Base-by-base conservation (phyloP, 1,140 invertebrate species). In the Laupala kohalensis region DNA sequence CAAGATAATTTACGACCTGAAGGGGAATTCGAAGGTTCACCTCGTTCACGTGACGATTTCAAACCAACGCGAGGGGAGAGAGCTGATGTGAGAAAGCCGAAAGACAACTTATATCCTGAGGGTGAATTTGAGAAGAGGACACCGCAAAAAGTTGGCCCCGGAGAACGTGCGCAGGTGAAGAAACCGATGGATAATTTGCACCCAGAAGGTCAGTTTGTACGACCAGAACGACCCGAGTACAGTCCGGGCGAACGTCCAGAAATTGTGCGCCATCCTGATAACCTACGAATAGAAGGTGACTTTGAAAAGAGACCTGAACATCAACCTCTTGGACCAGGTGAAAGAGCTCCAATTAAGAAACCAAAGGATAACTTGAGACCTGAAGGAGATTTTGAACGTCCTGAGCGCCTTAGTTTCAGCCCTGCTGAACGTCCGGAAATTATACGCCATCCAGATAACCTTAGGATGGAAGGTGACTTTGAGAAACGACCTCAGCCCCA, bases 271-370 rank as follows among this genome's bases (percentile, higher is more conserved):
- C 84, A 81, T 64, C 74, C 79, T 72, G 83, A 85, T 72, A 83
- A 85, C 75, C 75, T 91, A 1, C 78, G 78, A 13, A 84, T 88
- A 12, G 89, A 90, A 77, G 89, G 89, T n/a, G 85, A 88, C 74
- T 77, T 90, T n/a, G 27, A 74, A 1, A 77, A 79, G 70, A 72
- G 74, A n/a, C 67, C 73, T 67, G 79, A 84, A 62, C 77, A 76
- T 27, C 75, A 76, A 62, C 69, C 62, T 66, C 78, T 81, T 69
- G 80, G 84, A 9, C 83, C 79, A 75, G 75, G 74, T 4, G 78
- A 79, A 27, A 69, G 74, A 53, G 71, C 72, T 0, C 70, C 64
- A 29, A 65, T 69, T 29, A 77, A 71, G 0, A 81, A 77, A 63
- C 78, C 84, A 73, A 74, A 79, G 73, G 83, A 85, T 73, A 84